Percentiles rank a stretch among this genome's conserved stretches.
Conservation (phyloP, 2,113 vertebrate genomes). For the Tachuris rubrigastra region DNA sequence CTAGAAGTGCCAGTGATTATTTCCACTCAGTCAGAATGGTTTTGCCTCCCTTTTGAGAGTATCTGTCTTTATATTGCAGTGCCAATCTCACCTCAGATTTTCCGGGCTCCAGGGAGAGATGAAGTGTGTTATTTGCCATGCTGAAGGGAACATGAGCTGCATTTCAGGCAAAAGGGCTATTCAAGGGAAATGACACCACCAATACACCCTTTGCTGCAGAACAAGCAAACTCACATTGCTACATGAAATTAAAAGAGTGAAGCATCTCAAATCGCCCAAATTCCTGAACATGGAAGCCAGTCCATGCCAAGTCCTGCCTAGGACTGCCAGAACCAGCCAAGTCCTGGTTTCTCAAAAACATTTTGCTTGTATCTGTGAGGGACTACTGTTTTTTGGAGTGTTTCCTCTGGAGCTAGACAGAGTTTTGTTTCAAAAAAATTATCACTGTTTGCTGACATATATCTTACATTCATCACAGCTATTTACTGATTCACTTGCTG, state of each 20-base stretch:
- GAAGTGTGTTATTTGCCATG: background rate
- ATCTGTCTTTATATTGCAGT: background rate
- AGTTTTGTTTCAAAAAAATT: background rate
- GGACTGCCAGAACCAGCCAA: background rate
- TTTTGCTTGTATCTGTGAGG: background rate
- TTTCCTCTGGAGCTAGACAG: background rate
- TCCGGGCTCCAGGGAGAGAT: background rate
- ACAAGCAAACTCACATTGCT: background rate
- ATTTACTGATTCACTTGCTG: background rate
- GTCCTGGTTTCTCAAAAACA: background rate
- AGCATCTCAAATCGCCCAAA: background rate
- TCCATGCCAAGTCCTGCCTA: no score
- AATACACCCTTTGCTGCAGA: background rate
- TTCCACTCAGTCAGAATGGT: background rate
- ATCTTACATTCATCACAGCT: background rate
- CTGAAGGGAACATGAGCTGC: background rate
- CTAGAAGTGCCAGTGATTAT: background rate
- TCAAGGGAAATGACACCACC: background rate
- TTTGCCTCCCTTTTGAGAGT: background rate
- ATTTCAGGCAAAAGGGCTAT: background rate
- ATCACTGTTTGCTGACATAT: background rate
- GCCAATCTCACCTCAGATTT: constrained; percentile 20
- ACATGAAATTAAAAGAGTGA: background rate
- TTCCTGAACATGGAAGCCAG: background rate
- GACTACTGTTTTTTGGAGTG: background rate